Percentiles rank a stretch among this genome's conserved stretches.
phyloP scores from a whole-genome alignment of 2,888 invertebrate genomes.

The Panorpa germanica region DNA sequence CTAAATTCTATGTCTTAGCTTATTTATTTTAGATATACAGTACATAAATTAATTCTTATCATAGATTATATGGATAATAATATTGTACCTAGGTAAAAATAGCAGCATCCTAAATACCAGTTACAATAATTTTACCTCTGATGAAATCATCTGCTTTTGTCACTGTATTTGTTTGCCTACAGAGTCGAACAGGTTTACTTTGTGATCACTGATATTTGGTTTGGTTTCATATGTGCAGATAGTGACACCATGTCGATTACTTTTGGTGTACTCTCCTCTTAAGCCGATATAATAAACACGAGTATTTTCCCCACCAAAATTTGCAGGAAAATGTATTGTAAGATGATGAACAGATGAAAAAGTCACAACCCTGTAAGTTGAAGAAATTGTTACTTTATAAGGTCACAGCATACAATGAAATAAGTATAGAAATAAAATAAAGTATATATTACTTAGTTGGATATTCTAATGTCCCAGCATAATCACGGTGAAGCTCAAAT shows the following conservation, averaged over 20 bases:
- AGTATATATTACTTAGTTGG: conserved; percentile 53
- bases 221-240: conserved; percentile 79
- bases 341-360: conserved; percentile 83
- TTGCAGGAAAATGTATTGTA: conserved; percentile 75
- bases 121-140: too few relatives aligned
- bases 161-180: conserved; percentile 36
- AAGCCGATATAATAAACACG: conserved; percentile 88
- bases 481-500: conserved; percentile 69
- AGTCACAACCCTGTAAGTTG: conserved; percentile 59
- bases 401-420: conserved; percentile 5
- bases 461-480: conserved; percentile 68
- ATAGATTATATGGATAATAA: too few relatives aligned
- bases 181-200: conserved; percentile 41
- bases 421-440: conserved; percentile 4
- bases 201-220: conserved; percentile 75
- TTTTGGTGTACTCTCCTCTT: conserved; percentile 77
- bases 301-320: conserved; percentile 72
- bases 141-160: too few relatives aligned
- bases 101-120: too few relatives aligned
- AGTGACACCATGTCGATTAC: conserved; percentile 73
- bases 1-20: too few relatives aligned
- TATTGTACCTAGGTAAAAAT: too few relatives aligned
- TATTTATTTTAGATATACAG: too few relatives aligned
- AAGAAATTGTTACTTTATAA: conserved; percentile 10
- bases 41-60: too few relatives aligned